phyloP scores from a whole-genome alignment of 1,140 invertebrate species.

The Ceratoteleas bidentatus region DNA sequence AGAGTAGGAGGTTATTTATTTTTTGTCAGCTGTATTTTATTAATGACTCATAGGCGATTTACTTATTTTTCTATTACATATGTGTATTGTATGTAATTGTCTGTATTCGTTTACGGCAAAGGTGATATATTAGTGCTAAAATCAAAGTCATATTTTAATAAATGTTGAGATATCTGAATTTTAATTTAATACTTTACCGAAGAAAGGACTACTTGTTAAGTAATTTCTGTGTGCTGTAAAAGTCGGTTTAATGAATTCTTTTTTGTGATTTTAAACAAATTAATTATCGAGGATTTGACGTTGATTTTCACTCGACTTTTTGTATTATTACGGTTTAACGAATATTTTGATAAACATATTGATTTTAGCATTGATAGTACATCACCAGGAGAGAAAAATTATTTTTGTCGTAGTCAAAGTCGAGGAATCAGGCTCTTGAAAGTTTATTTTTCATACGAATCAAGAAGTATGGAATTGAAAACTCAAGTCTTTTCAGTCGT shows the following conservation, averaged over 20 bases:
- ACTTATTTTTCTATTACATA: constrained; percentile 42
- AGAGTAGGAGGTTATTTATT: constrained; percentile 37
- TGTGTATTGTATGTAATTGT: constrained; percentile 19
- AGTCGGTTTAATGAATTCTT: too few relatives aligned
- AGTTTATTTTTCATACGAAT: constrained; percentile 27
- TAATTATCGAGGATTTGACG: not conserved
- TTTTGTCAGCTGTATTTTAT: constrained; percentile 34
- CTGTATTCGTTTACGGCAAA: not conserved
- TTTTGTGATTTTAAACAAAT: too few relatives aligned
- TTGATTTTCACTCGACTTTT: too few relatives aligned
- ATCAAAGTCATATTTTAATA: not conserved
- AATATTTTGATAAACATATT: too few relatives aligned
- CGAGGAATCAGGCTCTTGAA: constrained; percentile 8
- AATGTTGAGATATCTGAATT: too few relatives aligned
- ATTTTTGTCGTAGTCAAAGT: constrained; percentile 26
- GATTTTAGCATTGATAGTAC: too few relatives aligned
- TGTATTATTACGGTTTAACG: too few relatives aligned
- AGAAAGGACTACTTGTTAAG: too few relatives aligned
- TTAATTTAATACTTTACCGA: too few relatives aligned
- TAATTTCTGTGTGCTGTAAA: too few relatives aligned
- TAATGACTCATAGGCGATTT: constrained; percentile 25
- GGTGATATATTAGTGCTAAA: not conserved
- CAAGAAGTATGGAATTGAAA: constrained; percentile 11
- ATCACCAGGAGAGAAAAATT: not conserved
- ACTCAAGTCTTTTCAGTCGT: constrained; percentile 10